phyloP scores from a whole-genome alignment of 2,797 vertebrate species.

The Helarctos malayanus region DNA sequence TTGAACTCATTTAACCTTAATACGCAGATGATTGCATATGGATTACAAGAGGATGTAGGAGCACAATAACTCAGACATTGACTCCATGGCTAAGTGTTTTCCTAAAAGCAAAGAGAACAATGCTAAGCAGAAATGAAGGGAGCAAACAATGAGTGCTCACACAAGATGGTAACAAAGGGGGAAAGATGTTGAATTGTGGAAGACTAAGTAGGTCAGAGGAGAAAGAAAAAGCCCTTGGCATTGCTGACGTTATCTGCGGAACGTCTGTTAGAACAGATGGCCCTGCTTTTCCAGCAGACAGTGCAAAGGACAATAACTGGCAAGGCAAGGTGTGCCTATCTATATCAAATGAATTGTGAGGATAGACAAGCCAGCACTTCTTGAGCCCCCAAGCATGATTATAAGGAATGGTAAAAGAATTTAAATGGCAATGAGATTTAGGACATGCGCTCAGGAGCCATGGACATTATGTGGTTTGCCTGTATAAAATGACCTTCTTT shows the following conservation, averaged over 20 bases:
- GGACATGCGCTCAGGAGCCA: neutral
- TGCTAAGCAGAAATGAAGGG: neutral
- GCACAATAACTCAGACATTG: constrained; percentile 60
- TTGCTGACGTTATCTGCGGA: constrained; percentile 41
- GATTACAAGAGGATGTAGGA: constrained; percentile 53
- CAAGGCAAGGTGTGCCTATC: constrained; percentile 24
- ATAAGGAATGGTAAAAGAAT: neutral
- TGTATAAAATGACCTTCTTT: neutral
- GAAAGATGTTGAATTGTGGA: neutral
- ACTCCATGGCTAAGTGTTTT: neutral
- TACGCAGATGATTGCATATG: constrained; percentile 75
- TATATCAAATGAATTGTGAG: constrained; percentile 30
- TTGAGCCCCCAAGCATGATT: neutral
- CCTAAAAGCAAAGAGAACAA: neutral
- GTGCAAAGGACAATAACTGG: constrained; percentile 26
- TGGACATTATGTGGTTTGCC: neutral
- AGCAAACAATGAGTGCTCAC: neutral
- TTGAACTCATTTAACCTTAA: constrained; percentile 82
- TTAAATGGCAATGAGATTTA: neutral
- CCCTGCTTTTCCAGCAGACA: constrained; percentile 54
- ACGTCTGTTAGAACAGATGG: constrained; percentile 81
- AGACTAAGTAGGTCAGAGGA: constrained; percentile 74
- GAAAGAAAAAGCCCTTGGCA: constrained; percentile 66
- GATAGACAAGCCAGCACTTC: neutral
- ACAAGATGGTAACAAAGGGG: neutral